A percentile compares a stretch with the other conserved stretches of the same genome.
Conservation (phyloP, 2,797 vertebrate genomes). For the Limosa lapponica region DNA sequence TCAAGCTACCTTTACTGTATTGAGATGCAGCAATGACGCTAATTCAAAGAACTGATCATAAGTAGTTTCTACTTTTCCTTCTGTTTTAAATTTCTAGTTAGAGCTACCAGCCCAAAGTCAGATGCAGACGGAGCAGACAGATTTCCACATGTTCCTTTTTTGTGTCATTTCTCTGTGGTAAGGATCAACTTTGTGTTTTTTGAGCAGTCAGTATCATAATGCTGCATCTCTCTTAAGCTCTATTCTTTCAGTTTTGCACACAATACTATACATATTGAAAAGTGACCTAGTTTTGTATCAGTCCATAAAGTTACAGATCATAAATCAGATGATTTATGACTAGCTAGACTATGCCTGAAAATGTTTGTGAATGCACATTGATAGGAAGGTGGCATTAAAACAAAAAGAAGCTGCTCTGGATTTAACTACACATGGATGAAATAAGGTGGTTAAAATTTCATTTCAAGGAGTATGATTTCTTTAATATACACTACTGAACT, state of each 20-base stretch:
- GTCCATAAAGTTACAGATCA: neutral
- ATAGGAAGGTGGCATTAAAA: neutral
- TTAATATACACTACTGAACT: neutral
- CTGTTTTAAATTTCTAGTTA: neutral
- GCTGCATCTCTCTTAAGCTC: neutral
- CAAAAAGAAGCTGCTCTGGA: neutral
- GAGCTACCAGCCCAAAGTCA: neutral
- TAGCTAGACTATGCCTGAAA: neutral
- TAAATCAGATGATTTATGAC: neutral
- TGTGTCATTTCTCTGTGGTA: neutral
- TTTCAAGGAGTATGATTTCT: neutral
- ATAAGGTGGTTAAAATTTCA: neutral
- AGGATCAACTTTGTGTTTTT: neutral
- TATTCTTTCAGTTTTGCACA: neutral
- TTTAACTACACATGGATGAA: neutral
- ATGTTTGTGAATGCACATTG: accelerated
- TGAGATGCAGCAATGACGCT: neutral
- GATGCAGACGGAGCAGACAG: neutral
- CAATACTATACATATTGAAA: neutral
- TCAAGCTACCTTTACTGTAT: neutral
- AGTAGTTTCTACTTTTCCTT: neutral
- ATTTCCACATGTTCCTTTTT: neutral
- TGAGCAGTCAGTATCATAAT: neutral
- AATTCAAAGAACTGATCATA: neutral
- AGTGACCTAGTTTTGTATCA: neutral